Base-by-base conservation (phyloP, 2,797 vertebrate species). In the Allobates femoralis region DNA sequence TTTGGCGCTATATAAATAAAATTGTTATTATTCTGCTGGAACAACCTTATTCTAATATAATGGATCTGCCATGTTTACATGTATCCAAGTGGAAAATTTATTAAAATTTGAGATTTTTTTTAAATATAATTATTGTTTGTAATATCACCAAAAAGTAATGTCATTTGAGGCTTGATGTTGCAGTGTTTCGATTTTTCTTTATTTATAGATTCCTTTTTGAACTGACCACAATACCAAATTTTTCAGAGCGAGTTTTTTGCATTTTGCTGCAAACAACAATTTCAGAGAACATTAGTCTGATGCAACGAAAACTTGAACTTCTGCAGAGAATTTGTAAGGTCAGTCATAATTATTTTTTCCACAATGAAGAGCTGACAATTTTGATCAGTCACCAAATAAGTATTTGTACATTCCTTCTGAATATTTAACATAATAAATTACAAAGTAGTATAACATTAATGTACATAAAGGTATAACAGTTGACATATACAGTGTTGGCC, bases 231-330 rank as follows among this genome's bases (percentile, higher is more conserved):
- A 97, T 99, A 92, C 96, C 97, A 90, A 97, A 98, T 94, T 99
- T 99, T 93, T 97, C 97, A 23, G 96, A 97, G 83, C 92, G 98
- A 83, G 96, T 98, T n/a, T 99, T 99, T 92, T 99, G 97, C 93
- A 98, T 99, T 92, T 93, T 99, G 81, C 98, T 99, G 89, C 97
- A 99, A 77, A 98, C 97, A 21, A 96, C 96, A 0, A 99, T 99
- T 94, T 96, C 95, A 18, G 98, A 99, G 92, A 97, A 95, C 86
- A 96, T 98, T 91, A 91, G 92, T 89, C 96, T 95, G 15, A 94
- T 98, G 88, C 93, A 85, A 69, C 96, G 97, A 86, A 99, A 99
- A 93, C 92, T 99, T 41, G 96, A 97, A 91, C 95, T 96, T 85
- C 92, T 99, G 53, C 96, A 98, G 93, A 97, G 95, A 91, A 94